Evolutionary conservation across 2,797 vertebrate species (phyloP).

Genomic region (Trematomus bernacchii): DNA sequence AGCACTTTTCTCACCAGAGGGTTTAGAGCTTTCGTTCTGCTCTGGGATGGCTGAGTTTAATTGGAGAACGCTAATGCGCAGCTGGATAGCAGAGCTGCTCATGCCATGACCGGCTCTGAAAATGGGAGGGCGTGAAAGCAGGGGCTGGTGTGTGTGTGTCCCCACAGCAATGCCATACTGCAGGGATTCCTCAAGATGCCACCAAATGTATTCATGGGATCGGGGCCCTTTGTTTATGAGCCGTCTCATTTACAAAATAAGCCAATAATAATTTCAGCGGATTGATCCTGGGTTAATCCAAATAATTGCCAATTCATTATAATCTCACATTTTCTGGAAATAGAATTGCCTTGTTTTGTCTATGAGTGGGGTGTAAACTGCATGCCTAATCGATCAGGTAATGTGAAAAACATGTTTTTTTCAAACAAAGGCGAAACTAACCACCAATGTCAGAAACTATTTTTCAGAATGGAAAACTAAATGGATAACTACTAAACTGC

Average conservation of each 20-base stretch:
- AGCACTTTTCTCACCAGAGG: conserved; percentile 77
- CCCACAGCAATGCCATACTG: conserved; percentile 33
- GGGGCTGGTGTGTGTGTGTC: conserved; percentile 19
- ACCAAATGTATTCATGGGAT: conserved; percentile 75
- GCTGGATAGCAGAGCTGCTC: conserved; percentile 71
- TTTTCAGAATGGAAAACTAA: conserved; percentile 24
- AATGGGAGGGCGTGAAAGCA: conserved; percentile 61
- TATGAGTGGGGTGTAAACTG: conserved; percentile 49
- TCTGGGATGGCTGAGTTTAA: conserved; percentile 77
- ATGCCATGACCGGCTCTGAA: conserved; percentile 62
- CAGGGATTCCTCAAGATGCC: conserved; percentile 63
- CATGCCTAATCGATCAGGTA: conserved; percentile 59
- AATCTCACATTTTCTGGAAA: conserved; percentile 71
- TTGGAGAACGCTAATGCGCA: conserved; percentile 78
- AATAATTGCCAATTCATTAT: conserved; percentile 77
- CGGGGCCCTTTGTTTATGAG: conserved; percentile 75
- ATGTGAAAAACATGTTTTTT: conserved; percentile 30
- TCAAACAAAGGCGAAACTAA: conserved; percentile 41
- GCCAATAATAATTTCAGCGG: conserved; percentile 75
- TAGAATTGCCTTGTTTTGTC: conserved; percentile 64
- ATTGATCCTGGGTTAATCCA: conserved; percentile 80
- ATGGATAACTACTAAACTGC: neutral
- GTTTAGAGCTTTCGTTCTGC: conserved; percentile 75
- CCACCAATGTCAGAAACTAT: conserved; percentile 37
- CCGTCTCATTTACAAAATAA: conserved; percentile 77